Evolutionary conservation across 2,797 vertebrate genomes (phyloP).

Genomic region (Syncerus caffer): DNA sequence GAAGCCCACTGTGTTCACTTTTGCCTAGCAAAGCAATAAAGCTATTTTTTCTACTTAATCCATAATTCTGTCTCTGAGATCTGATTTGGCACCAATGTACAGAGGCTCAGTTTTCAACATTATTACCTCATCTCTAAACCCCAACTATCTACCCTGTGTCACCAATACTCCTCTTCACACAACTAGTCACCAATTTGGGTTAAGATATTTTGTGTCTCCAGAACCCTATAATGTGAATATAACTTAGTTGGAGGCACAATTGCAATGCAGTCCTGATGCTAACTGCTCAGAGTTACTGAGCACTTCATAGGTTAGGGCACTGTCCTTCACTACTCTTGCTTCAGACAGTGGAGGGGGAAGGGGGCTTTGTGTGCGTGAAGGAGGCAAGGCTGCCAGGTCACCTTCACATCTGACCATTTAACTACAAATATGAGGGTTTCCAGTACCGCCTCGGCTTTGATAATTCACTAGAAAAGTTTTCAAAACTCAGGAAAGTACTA

Average conservation of each 20-base stretch:
- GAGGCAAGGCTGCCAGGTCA: too few species aligned
- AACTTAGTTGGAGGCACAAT: background rate
- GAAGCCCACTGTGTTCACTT: background rate
- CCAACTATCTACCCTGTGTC: background rate
- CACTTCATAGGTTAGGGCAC: background rate
- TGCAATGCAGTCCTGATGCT: background rate
- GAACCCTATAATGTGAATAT: background rate
- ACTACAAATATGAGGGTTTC: background rate
- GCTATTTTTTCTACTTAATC: background rate
- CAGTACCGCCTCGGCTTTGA: background rate
- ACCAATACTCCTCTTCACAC: background rate
- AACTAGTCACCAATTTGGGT: background rate
- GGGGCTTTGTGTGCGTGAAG: background rate
- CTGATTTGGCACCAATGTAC: background rate
- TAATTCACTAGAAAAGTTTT: background rate
- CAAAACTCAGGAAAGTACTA: background rate
- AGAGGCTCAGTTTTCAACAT: background rate
- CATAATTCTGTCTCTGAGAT: background rate
- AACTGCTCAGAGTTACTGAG: background rate
- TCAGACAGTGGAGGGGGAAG: background rate
- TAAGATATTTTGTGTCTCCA: background rate
- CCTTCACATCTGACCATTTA: background rate
- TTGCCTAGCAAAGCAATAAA: background rate
- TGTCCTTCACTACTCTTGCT: background rate
- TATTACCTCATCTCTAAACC: background rate